phyloP scores from a whole-genome alignment of 2,113 vertebrate species.

The Megaceryle torquata region DNA sequence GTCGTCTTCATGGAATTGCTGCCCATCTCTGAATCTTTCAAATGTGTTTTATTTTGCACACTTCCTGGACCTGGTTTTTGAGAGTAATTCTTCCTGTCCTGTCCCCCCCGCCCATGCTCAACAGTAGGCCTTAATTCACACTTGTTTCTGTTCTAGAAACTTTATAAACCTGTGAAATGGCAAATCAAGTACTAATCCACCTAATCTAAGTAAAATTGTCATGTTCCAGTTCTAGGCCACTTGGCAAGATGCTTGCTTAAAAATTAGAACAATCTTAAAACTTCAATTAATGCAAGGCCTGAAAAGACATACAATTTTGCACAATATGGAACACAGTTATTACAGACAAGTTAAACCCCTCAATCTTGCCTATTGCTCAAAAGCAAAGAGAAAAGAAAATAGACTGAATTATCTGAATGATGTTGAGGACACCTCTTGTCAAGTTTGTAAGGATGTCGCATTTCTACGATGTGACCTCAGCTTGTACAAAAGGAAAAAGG shows the following conservation, averaged over 20 bases:
- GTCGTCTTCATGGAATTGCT: background rate
- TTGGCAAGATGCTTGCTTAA: background rate
- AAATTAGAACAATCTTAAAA: background rate
- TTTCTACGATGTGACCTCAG: background rate
- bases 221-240: background rate
- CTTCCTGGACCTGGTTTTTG: background rate
- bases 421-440: background rate
- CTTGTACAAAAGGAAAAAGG: background rate
- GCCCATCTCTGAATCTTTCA: background rate
- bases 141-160: background rate
- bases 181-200: background rate
- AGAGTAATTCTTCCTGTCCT: no score
- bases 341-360: background rate
- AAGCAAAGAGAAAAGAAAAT: background rate
- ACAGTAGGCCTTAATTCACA: background rate
- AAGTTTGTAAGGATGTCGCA: background rate
- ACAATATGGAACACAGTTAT: background rate
- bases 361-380: background rate
- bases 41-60: background rate
- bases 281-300: background rate
- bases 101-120: background rate
- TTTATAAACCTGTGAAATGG: background rate
- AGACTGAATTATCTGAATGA: background rate
- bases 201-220: background rate
- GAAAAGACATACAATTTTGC: background rate